Evolutionary conservation across 2,113 vertebrate genomes (phyloP), one percentile per base, ranked within the genome.

Genomic region (Sturnus vulgaris): DNA sequence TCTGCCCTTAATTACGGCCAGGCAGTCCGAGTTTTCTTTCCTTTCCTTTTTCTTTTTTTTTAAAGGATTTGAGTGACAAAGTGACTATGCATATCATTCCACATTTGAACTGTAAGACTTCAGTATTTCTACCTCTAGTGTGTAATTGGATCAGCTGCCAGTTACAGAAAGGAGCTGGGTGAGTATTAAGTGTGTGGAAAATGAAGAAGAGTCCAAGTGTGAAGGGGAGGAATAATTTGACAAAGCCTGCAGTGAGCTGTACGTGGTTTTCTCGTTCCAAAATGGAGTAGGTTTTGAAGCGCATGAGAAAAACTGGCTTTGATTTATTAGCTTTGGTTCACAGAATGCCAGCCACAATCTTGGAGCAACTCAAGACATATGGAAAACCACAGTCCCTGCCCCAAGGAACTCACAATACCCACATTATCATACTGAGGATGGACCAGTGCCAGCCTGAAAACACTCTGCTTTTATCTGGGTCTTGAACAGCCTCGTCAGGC

Each of bases 161-260:
- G 69, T 92, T 96, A 96, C 88, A 92, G 75, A 93, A 96, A 94
- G 93, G 94, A 95, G 70, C 81, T 92, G 82, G 64, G 93, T 90
- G 91, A 96, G 97, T 96, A 84, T 69, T 86, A 97, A 97, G 65
- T 57, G 89, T 86, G 81, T 96, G 93, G 95, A 96, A 95, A 96
- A 96, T 94, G 82, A 94, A 80, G 75, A 97, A 94, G 73, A 93
- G 66, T 84, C 89, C 92, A 96, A 96, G 96, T 95, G 93, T 96
- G 91, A 95, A 95, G 93, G 96, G 96, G 96, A 96, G 95, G 96
- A 96, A 97, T 96, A 97, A 97, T 97, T 97, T 95, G 94, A 95
- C 93, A 95, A 96, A 94, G 90, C 94, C 95, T 96, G 94, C 95
- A 94, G 95, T 39, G 88, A 96, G 92, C 94, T 78, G 57, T 92